Percentiles rank a stretch among this genome's conserved stretches.
Conservation (phyloP, 2,113 vertebrate genomes). For the Callochromis pleurospilus region DNA sequence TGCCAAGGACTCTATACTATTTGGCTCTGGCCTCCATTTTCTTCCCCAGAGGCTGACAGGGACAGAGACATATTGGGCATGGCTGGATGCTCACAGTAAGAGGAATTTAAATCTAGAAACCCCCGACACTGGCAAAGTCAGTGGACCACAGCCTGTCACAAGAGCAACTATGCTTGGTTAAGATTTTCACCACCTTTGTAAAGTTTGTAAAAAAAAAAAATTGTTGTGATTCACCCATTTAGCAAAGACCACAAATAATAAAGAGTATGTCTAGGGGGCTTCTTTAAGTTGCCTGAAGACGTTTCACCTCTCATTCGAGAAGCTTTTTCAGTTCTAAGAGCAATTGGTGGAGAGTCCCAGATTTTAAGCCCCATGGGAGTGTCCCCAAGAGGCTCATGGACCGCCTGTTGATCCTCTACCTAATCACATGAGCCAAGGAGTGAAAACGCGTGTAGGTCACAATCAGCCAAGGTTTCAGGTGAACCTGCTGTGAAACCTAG, state of each 20-base stretch:
- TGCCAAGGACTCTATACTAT: conserved; percentile 21
- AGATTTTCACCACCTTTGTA: neutral
- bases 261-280: neutral
- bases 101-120: conserved; percentile 24
- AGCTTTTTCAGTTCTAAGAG: neutral
- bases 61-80: conserved; percentile 3
- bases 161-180: neutral
- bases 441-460: neutral
- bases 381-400: neutral
- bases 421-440: neutral
- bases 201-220: neutral
- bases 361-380: neutral
- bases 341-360: neutral
- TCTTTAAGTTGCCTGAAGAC: neutral
- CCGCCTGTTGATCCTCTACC: neutral
- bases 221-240: neutral
- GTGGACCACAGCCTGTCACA: neutral
- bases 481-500: neutral
- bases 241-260: neutral
- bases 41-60: neutral
- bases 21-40: conserved; percentile 37
- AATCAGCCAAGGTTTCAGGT: neutral
- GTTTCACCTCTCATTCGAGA: neutral
- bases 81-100: neutral
- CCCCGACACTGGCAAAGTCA: neutral